phyloP scores from a whole-genome alignment of 2,113 vertebrate species.

The Lepus timidus region DNA sequence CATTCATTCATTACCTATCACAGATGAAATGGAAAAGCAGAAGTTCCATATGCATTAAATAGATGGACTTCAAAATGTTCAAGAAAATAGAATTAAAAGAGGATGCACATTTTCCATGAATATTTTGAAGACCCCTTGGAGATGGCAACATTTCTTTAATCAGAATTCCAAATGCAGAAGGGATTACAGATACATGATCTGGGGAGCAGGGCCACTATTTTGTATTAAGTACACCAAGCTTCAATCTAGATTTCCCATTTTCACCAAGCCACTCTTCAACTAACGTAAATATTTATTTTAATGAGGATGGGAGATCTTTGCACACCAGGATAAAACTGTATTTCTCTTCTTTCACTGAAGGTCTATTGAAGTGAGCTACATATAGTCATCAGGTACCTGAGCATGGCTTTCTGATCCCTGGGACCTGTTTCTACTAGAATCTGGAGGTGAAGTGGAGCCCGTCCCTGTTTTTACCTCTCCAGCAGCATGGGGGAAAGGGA shows the following conservation, averaged over 20 bases:
- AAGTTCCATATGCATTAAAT: not conserved
- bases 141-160: slow-evolving; percentile 3
- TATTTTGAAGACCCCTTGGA: not conserved
- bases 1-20: not conserved
- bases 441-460: slow-evolving; percentile 46
- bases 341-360: not conserved
- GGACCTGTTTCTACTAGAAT: slow-evolving; percentile 61
- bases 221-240: not conserved
- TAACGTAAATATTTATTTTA: slow-evolving; percentile 16
- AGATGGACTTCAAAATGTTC: no score
- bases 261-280: not conserved
- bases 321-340: not conserved
- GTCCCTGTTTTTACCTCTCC: slow-evolving; percentile 64
- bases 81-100: no score
- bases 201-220: not conserved
- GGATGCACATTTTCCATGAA: no score
- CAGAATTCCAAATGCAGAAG: not conserved
- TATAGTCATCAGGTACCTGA: slow-evolving; percentile 65
- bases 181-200: not conserved
- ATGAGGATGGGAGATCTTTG: not conserved
- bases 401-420: not conserved
- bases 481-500: not conserved
- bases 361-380: slow-evolving; percentile 59
- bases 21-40: not conserved
- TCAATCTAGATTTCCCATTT: not conserved